Percentiles rank a stretch among this genome's conserved stretches.
Conservation (phyloP, 1,140 invertebrate species). For the Drosophila mayri region DNA sequence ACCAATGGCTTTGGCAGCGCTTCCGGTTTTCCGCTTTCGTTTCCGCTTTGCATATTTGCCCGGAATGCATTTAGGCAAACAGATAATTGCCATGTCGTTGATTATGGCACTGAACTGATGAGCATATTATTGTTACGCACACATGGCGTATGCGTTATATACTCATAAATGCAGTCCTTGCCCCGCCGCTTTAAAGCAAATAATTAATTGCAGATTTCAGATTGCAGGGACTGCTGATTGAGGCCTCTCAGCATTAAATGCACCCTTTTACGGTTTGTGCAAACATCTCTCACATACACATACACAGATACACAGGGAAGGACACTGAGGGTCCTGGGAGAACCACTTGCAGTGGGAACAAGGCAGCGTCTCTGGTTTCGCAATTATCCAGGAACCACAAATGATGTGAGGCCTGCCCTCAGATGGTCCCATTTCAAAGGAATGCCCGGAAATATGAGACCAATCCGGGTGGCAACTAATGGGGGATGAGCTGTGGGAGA, state of each 20-base stretch:
- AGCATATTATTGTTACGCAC: constrained; percentile 53
- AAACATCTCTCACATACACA: neutral
- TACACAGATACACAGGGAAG: neutral
- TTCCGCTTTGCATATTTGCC: constrained; percentile 50
- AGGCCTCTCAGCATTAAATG: constrained; percentile 9
- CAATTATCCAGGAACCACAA: constrained; percentile 6
- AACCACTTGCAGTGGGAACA: neutral
- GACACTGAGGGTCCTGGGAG: neutral
- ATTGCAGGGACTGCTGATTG: constrained; percentile 20
- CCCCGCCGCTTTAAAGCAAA: constrained; percentile 42
- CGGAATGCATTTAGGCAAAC: constrained; percentile 45
- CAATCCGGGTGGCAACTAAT: constrained; percentile 6
- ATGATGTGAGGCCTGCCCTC: neutral
- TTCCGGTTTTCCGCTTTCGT: constrained; percentile 77
- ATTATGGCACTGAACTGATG: constrained; percentile 3
- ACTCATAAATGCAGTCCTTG: constrained; percentile 5
- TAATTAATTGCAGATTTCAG: constrained; percentile 50
- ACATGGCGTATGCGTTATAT: constrained; percentile 9
- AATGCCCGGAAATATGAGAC: constrained; percentile 12
- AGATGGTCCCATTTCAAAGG: neutral
- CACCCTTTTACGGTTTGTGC: neutral
- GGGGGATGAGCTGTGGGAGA: neutral
- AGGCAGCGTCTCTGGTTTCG: constrained; percentile 7
- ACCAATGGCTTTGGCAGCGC: constrained; percentile 74
- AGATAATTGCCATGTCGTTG: constrained; percentile 37